Base-by-base conservation (phyloP, 2,888 invertebrate species). In the Creontiades dilutus region DNA sequence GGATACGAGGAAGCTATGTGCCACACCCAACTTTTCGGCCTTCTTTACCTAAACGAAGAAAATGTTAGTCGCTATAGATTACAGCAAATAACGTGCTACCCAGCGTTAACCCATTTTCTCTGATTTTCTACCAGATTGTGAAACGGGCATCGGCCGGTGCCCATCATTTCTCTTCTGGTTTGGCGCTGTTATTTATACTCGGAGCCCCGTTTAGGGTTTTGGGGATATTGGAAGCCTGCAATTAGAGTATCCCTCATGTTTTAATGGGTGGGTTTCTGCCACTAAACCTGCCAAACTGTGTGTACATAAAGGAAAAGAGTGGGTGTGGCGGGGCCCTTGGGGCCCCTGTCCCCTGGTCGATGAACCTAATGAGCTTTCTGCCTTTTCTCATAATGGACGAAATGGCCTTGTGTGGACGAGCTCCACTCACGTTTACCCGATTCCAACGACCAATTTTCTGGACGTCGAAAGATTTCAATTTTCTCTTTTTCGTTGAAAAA, bases 211-310 rank as follows among this genome's bases (percentile, higher is more conserved):
- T 82, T 19, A 52, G 19, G 85, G 85, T 85, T 85, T 61, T 14
- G 28, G 46, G 55, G 68, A 27, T 61, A 61, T 82, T 82, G 82
- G 82, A 85, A 85, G 85, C 61, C 85, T 61, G 47, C 85, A 85
- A 85, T 85, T 85, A 85, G 85, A 85, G 85, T 52, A 61, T 61
- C 28, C 61, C 47, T 61, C 57, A 57, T 85, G 46, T 61, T 48
- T 61, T 85, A 85, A 85, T 85, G 37, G 75, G 55, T 80, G 84
- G 84, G 52, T 82, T 37, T 46, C 76, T 76, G 89, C 89, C 89
- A 76, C 89, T 89, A 89, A 89, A 89, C 85, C 89, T 89, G 89
- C 89, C 89, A 89, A 89, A 89, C 84, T 47, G 52, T 89, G 89
- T 89, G 89, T 85, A 89, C 89, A 89, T 89, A 89, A 89, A 85